Evolutionary conservation across 2,113 vertebrate genomes (phyloP), one percentile per base, ranked within the genome.

Genomic region (Ramphastos sulfuratus): DNA sequence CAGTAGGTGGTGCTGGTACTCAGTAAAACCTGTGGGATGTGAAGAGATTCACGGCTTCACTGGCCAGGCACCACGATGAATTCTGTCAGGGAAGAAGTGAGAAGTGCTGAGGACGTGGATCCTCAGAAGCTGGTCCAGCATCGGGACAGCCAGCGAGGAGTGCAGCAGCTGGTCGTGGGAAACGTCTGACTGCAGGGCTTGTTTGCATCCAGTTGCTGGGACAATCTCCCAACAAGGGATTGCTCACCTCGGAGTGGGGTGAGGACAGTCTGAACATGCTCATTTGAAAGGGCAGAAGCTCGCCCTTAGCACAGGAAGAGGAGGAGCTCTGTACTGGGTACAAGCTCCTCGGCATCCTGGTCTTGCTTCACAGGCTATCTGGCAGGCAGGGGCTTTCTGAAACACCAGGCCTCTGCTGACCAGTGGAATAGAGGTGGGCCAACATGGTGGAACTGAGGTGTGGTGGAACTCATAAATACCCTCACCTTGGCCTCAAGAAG

Each of bases 1-100:
- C 85, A 42, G 93, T 19, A 95, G 94, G 56, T 95, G 94, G 96
- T 81, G 93, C 90, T 95, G 85, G 52, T 82, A 28, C 16, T 69
- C 17, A 0, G 58, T 75, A 90, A 33, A 87, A 55, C 61, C 64
- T 13, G 8, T 12, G 37, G 63, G 54, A 16, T n/a, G 16, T 7
- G 48, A 33, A 31, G 82, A 82, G 37, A 31, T 50, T 59, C 9
- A 1, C 25, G 12, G 21, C 80, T 44, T 60, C 44, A 12, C 52
- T 31, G 88, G 69, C 15, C 44, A 20, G 1, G 30, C 25, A 2
- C 31, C 9, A 6, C 20, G 69, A 15, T 3, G 0, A 13, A 44
- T 12, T 14, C 27, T 56, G 64, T 80, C 35, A 35, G 73, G 74
- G 73, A 84, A 61, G 73, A 31, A 76, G 89, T 3, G 3, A 69